These are phyloP conservation scores for Saccostrea glomerata DNA, from an alignment of 1,140 invertebrate genomes.

Conservation along the genomic window DNA sequence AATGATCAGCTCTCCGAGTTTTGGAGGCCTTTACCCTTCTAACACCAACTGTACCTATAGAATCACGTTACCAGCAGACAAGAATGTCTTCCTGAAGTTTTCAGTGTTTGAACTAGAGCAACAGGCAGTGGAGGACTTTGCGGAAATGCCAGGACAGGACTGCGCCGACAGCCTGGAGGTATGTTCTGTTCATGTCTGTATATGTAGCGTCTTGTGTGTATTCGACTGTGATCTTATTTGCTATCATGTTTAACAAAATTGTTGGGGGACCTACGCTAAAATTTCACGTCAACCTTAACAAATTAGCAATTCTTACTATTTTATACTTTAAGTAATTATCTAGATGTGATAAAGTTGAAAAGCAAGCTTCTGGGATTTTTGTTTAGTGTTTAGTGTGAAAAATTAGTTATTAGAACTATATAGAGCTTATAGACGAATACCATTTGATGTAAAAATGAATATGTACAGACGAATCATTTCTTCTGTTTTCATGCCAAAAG, in stretches of 20 bases:
- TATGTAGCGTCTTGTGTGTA: not conserved
- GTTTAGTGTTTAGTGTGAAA: too few species aligned
- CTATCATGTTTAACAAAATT: not conserved
- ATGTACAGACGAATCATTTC: too few species aligned
- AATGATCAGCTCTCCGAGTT: conserved; percentile 4
- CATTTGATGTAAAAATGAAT: too few species aligned
- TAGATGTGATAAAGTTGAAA: too few species aligned
- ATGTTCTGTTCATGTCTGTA: not conserved
- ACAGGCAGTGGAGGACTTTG: not conserved
- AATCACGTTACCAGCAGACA: not conserved
- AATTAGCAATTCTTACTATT: too few species aligned
- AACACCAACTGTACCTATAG: not conserved
- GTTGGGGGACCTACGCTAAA: too few species aligned
- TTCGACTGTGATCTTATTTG: not conserved
- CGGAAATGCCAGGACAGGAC: not conserved
- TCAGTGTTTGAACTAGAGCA: not conserved
- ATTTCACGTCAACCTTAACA: too few species aligned
- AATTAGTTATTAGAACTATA: too few species aligned
- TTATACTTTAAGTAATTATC: too few species aligned
- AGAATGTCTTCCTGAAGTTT: conserved; percentile 5
- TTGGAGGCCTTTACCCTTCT: not conserved
- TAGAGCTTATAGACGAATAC: too few species aligned
- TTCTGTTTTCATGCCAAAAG: too few species aligned
- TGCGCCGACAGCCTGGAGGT: not conserved
- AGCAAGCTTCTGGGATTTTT: too few species aligned